Evolutionary conservation across 2,113 vertebrate species (phyloP), one percentile per base, ranked within the genome.

Genomic region (Pitta sordida): DNA sequence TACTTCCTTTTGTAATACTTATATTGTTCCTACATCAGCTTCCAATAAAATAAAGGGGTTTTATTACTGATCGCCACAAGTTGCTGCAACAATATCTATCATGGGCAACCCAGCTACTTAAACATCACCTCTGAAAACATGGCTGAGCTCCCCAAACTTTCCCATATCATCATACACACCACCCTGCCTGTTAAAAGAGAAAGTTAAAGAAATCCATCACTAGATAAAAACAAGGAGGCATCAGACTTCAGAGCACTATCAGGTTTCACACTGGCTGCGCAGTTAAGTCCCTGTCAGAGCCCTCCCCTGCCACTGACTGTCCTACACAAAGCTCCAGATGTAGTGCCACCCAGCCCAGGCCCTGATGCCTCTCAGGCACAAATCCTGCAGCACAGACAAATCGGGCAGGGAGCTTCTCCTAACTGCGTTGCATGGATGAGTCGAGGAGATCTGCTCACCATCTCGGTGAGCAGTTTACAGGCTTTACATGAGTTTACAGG

Each of bases 351-450:
- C 23, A 44, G 10, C 11, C 43, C 27, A 55, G 58, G 20, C 21
- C 22, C 49, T 51, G 22, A 6, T 53, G 62, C 15, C 7, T 69
- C 39, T 44, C 29, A 23, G 43, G 29, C 21, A 56, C 43, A 52
- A 43, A 10, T 4, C 14, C 2, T 24, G 3, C 32, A 39, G 32
- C 0, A 1, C 34, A 60, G n/a, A 15, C 8, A 34, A 4, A 2
- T 9, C 20, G 14, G 3, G 20, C 4, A 21, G 11, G 30, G 21
- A 64, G 16, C 27, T 86, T 39, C 49, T 60, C 39, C n/a, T 60
- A 64, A 39, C 23, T 56, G 11, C 10, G 4, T 4, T 34, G 15
- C 34, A 64, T 32, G 22, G 48, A 20, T 52, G 44, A 26, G 9
- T 23, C 46, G 48, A 26, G 56, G 32, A 67, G 36, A 22, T 68